Percentiles rank a stretch among this genome's conserved stretches.
Evolutionary conservation across 1,140 invertebrate species (phyloP).

Genomic region (Danaus plexippus): DNA sequence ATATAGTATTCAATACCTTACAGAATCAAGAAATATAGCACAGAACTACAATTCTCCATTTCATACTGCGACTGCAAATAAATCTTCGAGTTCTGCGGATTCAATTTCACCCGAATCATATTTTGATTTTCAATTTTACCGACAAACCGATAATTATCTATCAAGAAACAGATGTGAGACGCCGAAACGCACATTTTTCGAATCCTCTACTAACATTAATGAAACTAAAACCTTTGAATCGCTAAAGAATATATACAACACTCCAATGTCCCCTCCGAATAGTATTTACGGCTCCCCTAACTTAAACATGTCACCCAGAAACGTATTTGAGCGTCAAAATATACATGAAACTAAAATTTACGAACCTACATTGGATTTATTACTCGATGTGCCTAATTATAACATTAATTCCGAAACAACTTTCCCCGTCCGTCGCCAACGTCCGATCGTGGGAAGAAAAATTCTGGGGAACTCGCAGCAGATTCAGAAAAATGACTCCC

Average conservation of each 20-base stretch:
- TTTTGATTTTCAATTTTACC: conserved; percentile 24
- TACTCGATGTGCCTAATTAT: not conserved
- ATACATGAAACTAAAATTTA: no score
- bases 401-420: not conserved
- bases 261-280: not conserved
- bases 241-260: not conserved
- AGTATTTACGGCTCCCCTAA: no score
- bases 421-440: conserved; percentile 18
- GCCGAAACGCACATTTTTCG: conserved; percentile 2
- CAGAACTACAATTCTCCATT: conserved; percentile 25
- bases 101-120: conserved; percentile 49
- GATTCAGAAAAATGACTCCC: conserved; percentile 5
- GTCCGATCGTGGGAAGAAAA: conserved; percentile 47
- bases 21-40: conserved; percentile 9
- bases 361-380: no score
- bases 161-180: not conserved
- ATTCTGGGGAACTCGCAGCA: conserved; percentile 24
- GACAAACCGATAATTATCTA: conserved; percentile 15
- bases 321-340: no score
- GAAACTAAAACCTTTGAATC: conserved; percentile 2
- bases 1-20: conserved; percentile 6
- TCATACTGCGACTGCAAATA: conserved; percentile 30
- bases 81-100: conserved; percentile 50
- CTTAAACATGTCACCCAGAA: no score
- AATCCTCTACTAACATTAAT: conserved; percentile 1